Conservation (phyloP, 2,888 invertebrate genomes). For the Melitaea athalia region DNA sequence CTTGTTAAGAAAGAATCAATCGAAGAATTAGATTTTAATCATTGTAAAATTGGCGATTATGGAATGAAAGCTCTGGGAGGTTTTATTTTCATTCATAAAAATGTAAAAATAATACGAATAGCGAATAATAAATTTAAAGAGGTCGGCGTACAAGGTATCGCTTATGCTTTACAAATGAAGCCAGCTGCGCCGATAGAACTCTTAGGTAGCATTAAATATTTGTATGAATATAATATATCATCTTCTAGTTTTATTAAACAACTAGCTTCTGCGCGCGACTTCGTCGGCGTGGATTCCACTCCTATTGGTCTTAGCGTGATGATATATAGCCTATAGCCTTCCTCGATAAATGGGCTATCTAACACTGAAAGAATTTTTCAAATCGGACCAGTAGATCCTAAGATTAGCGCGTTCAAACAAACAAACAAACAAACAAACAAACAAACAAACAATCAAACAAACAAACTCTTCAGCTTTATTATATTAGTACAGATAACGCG, state of each 20-base stretch:
- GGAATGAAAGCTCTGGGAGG: constrained; percentile 85
- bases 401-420: too few species aligned
- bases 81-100: constrained; percentile 72
- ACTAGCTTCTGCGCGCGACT: too few species aligned
- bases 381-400: too few species aligned
- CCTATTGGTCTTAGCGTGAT: too few species aligned
- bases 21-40: constrained; percentile 84
- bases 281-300: too few species aligned
- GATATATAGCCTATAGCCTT: too few species aligned
- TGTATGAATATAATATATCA: neutral
- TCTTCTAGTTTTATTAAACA: neutral
- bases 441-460: too few species aligned
- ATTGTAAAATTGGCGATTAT: constrained; percentile 84
- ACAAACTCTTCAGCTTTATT: too few species aligned
- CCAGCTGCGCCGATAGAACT: constrained; percentile 74
- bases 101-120: constrained; percentile 75
- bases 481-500: too few species aligned
- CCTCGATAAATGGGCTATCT: too few species aligned
- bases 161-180: constrained; percentile 78
- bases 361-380: too few species aligned
- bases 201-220: constrained; percentile 52
- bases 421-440: too few species aligned
- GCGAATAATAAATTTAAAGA: constrained; percentile 82
- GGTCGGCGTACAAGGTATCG: constrained; percentile 78
- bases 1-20: constrained; percentile 75